Conservation (phyloP, 2,797 vertebrate genomes). For the Gobio occitaniae region DNA sequence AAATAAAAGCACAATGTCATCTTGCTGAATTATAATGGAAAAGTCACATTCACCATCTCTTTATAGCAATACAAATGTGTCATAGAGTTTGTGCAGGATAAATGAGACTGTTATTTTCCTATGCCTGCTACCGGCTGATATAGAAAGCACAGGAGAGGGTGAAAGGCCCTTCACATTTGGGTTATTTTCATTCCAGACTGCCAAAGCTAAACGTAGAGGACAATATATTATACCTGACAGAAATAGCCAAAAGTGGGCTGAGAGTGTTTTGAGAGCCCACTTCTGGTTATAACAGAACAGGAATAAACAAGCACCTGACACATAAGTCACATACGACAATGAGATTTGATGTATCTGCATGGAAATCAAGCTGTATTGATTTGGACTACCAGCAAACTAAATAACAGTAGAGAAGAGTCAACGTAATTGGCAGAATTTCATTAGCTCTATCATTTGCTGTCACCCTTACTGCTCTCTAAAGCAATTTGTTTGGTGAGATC, state of each 20-base stretch:
- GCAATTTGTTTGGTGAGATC: slow-evolving; percentile 12
- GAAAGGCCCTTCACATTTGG: slow-evolving; percentile 33
- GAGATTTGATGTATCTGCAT: not conserved
- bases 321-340: slow-evolving; percentile 7
- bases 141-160: slow-evolving; percentile 15
- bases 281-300: slow-evolving; percentile 21
- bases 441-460: slow-evolving; percentile 21
- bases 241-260: slow-evolving; percentile 44
- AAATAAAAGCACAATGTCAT: not conserved
- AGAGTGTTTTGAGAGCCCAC: slow-evolving; percentile 29
- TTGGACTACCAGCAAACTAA: slow-evolving; percentile 10
- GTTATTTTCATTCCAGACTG: slow-evolving; percentile 48
- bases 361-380: slow-evolving; percentile 4
- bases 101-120: slow-evolving; percentile 19
- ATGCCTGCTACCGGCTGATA: not conserved
- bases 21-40: not conserved
- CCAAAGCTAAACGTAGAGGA: slow-evolving; percentile 17
- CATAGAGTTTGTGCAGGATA: slow-evolving; percentile 13
- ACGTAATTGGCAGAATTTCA: slow-evolving; percentile 28
- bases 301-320: slow-evolving; percentile 37
- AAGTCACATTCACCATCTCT: not conserved
- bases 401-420: not conserved
- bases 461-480: slow-evolving; percentile 28
- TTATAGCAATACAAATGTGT: not conserved
- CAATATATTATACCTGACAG: slow-evolving; percentile 40